Evolutionary conservation across 2,888 invertebrate genomes (phyloP).

Genomic region (Panzeria rudis): DNA sequence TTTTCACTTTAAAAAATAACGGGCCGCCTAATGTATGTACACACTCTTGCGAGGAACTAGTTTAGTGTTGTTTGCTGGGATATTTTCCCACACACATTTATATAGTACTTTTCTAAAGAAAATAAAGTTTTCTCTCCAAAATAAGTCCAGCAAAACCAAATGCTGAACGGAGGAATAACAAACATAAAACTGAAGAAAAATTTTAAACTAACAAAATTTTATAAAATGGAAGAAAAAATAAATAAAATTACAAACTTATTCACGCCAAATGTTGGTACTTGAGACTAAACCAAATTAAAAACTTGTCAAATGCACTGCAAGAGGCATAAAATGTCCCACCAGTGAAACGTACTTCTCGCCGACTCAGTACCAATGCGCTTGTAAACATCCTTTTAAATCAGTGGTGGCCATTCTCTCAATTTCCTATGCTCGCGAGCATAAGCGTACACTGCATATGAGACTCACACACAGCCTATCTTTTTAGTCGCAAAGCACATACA

Average conservation of each 20-base stretch:
- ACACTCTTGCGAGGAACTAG: background rate
- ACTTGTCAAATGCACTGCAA: slow-evolving; percentile 72
- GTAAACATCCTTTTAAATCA: background rate
- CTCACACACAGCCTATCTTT: too few species aligned
- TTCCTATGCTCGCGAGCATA: too few species aligned
- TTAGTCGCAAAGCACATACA: too few species aligned
- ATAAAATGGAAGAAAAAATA: slow-evolving; percentile 13
- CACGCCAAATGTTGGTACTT: slow-evolving; percentile 68
- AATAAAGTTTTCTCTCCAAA: slow-evolving; percentile 50
- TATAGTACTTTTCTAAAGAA: background rate
- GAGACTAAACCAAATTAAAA: slow-evolving; percentile 73
- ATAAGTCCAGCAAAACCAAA: slow-evolving; percentile 38
- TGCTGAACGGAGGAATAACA: slow-evolving; percentile 29
- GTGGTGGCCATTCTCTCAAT: too few species aligned
- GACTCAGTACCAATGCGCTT: background rate
- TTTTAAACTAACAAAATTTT: slow-evolving; percentile 22
- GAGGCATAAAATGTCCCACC: slow-evolving; percentile 63
- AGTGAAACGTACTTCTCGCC: slow-evolving; percentile 6
- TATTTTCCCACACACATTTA: background rate
- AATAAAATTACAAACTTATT: slow-evolving; percentile 63
- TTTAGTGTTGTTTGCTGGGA: slow-evolving; percentile 2
- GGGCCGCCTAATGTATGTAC: too few species aligned
- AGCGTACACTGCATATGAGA: too few species aligned
- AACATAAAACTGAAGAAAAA: slow-evolving; percentile 21
- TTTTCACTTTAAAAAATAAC: too few species aligned